phyloP scores from a whole-genome alignment of 2,888 invertebrate genomes.

The Invenusta paracnida region DNA sequence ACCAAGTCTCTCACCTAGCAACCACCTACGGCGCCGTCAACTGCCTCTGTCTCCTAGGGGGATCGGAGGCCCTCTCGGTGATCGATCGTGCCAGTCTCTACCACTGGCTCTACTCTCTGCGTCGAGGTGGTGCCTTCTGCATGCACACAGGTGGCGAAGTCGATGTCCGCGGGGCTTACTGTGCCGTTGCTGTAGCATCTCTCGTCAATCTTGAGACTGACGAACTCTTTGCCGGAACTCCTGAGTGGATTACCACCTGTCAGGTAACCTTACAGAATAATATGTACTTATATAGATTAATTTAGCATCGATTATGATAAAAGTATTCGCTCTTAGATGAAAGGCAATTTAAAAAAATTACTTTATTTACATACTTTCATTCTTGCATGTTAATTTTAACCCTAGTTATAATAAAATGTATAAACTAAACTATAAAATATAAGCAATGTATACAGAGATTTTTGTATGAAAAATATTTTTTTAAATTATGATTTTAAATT shows the following conservation, averaged over 20 bases:
- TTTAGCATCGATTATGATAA: too few relatives aligned
- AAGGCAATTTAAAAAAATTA: too few relatives aligned
- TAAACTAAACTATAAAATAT: too few relatives aligned
- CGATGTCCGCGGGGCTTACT: conserved; percentile 92
- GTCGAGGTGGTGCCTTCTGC: conserved; percentile 81
- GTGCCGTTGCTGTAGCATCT: conserved; percentile 83
- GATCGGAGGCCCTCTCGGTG: conserved; percentile 75
- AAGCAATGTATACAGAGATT: too few relatives aligned
- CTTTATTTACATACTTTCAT: too few relatives aligned
- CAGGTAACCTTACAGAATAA: conserved; percentile 64
- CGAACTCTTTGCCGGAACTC: conserved; percentile 76
- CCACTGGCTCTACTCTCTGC: conserved; percentile 73
- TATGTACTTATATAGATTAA: too few relatives aligned
- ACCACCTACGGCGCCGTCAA: conserved; percentile 95
- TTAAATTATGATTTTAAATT: too few relatives aligned
- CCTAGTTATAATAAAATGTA: too few relatives aligned
- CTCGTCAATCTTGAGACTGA: conserved; percentile 74
- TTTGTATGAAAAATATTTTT: too few relatives aligned
- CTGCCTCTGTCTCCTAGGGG: conserved; percentile 70
- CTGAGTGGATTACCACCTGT: conserved; percentile 75
- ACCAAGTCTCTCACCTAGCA: conserved; percentile 85
- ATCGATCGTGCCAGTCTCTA: conserved; percentile 73
- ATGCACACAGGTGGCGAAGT: conserved; percentile 87
- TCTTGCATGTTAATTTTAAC: too few relatives aligned
- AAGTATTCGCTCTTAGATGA: too few relatives aligned